Evolutionary conservation across 2,888 invertebrate genomes (phyloP), one percentile per base, ranked within the genome.

Genomic region (Villa cingulata): DNA sequence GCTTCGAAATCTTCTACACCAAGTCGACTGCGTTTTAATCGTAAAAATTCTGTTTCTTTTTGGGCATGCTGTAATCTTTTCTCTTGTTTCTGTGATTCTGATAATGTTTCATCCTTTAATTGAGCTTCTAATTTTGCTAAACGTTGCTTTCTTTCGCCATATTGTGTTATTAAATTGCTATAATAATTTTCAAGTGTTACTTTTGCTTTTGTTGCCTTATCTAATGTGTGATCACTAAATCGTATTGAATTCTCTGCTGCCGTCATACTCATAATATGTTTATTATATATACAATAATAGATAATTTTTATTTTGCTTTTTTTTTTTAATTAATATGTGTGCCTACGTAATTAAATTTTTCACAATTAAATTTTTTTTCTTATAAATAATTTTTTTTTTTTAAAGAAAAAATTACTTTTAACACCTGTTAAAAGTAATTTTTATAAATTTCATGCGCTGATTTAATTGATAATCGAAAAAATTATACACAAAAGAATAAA

Each of bases 131-230:
- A 74, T 70, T 92, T 88, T 54, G 92, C 87, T 65, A 88, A 74
- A 67, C 88, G 86, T 71, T 92, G 91, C 72, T 96, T 94, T 62
- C 97, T 79, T 74, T 98, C 97, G 62, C 92, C 86, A 72, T 96
- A 92, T 72, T 97, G 97, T 59, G 90, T 83, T 67, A 97, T 87
- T 65, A 97, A 82, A 74, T 98, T 98, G 71, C 90, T 91, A 73
- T 98, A 99, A 75, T 96, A 98, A 73, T 96, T 97, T 74, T 99
- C 98, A 66, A 98, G 74, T 51, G 96, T 94, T 67, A 98, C 87
- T 76, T 98, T 96, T 60, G 97, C 96, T 73, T 96, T 94, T 67
- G 95, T 95, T 61, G 95, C 96, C 74, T 96, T 97, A 77, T 97
- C 96, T 72, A 90, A 78, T 64, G 96, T 96, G 73, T 95, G 91